These are phyloP conservation scores for Vanessa cardui DNA, from an alignment of 2,888 invertebrate genomes.

Conservation along the genomic window DNA sequence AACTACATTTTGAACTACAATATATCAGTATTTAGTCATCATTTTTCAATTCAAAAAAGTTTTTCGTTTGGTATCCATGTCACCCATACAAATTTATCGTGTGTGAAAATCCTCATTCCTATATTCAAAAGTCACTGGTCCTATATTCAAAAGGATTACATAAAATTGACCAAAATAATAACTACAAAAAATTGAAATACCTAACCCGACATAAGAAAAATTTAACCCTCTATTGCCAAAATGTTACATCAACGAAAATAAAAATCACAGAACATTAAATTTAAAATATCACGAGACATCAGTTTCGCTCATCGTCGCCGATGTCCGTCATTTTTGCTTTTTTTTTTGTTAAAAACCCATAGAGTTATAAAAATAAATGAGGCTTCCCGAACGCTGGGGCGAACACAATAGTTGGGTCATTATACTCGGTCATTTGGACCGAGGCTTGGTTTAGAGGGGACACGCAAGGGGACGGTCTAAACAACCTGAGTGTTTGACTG, in stretches of 20 bases:
- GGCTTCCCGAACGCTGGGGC: slow-evolving; percentile 67
- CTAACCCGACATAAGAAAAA: neutral
- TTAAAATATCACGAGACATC: slow-evolving; percentile 30
- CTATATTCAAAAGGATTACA: too few species aligned
- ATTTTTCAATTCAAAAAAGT: too few species aligned
- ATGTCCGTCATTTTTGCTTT: slow-evolving; percentile 34
- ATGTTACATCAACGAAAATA: slow-evolving; percentile 13
- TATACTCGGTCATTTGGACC: slow-evolving; percentile 79
- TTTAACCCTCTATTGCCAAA: neutral
- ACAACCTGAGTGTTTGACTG: slow-evolving; percentile 67
- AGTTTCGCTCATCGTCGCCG: slow-evolving; percentile 27
- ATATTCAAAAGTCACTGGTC: too few species aligned
- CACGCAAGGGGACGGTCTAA: slow-evolving; percentile 51
- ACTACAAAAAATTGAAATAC: neutral
- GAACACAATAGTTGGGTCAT: slow-evolving; percentile 80
- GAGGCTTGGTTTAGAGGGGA: slow-evolving; percentile 50
- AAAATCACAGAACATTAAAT: slow-evolving; percentile 26
- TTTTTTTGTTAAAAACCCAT: slow-evolving; percentile 41
- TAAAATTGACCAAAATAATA: neutral
- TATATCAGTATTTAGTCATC: too few species aligned
- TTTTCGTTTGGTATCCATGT: too few species aligned
- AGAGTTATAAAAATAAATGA: slow-evolving; percentile 47
- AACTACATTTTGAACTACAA: too few species aligned
- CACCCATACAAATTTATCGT: too few species aligned
- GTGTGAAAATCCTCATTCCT: too few species aligned